Base-by-base conservation (phyloP, 2,113 vertebrate genomes). In the Symphodus melops region DNA sequence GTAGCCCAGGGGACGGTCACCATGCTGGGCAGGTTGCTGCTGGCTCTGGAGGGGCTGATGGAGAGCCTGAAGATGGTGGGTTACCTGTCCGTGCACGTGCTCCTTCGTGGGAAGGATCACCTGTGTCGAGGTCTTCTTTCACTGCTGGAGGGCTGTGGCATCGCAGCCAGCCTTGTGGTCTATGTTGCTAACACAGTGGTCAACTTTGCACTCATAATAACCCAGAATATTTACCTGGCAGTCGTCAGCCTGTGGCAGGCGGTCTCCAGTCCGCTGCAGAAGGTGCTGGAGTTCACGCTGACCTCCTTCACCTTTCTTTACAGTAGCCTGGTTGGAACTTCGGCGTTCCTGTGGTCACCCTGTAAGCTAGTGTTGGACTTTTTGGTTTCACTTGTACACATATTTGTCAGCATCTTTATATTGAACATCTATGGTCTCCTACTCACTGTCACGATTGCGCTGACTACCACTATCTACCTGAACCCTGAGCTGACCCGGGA, bases 141-240 rank as follows among this genome's bases (percentile, higher is more conserved):
- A 0, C 14, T 93, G 16, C 86, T 95, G 64, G 97, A 99, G 64
- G 91, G 94, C 11, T 94, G 94, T 56, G 91, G 94, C 67, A 97
- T 98, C 5, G 87, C 88, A 0, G 91, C 95, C 70, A 97, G 96
- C 88, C 89, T 98, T 61, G 88, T 95, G 68, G 93, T 97, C 52
- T 99, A 98, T 64, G 92, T 99, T 1, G 79, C 94, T 56, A 98
- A 99, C 93, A 99, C 96, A 2, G 74, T 96, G 59, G 90, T 98
- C 19, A 98, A 98, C 88, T 94, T 95, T 21, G 94, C 93, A 1
- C 96, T 98, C 39, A 95, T 98, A 0, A 95, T 95, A 51, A 89
- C 92, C 0, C 97, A 98, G 90, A 97, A 96, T 71, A 28, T 97
- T 17, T 95, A 96, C 77, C 85, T 94, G 0, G 73, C 93, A 9